Base-by-base conservation (phyloP, 2,113 vertebrate genomes). In the Hypocryptadius cinnamomeus region DNA sequence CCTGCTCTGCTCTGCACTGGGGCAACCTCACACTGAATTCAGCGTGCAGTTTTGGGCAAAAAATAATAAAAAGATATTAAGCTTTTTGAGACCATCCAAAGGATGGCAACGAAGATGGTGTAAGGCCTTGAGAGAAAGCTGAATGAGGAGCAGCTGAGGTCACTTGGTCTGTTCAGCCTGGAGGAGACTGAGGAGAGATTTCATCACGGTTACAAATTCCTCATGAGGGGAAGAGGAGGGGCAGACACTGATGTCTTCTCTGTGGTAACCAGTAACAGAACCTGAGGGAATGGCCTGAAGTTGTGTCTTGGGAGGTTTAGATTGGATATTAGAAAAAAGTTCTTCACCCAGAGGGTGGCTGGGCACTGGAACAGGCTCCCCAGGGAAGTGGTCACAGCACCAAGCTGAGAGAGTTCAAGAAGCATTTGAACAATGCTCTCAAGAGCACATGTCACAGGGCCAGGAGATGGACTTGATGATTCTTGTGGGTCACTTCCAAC, bases 221-320 rank as follows among this genome's bases (percentile, higher is more conserved):
- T 42, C 2, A 0, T 17, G 30, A 25, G 13, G 8, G 7, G 23
- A 40, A 73, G 24, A 65, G 8, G 13, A 73, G 24, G 6, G 13
- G 8, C 51, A 40, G 10, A 0, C 42, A 48, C 20, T 57, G 42
- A 50, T 42, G 8, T 42, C 24, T 23, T 15, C 48, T 39, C 23
- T 57, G 10, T 16, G 30, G 19, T n/a, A 7, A 45, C 2, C 24
- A 53, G 13, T 31, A 31, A 31, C 30, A 85, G 30, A 0, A 48
- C 4, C 10, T 0, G 0, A 35, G 20, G 30, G 20, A 48, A 13
- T 24, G 15, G 30, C 20, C 24, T 35, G 35, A 48, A 57, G 24
- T 1, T 42, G 24, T 35, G 15, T 42, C 30, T 1, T 1, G 31
- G 7, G 13, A 57, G 21, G 21, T 35, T 42, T 40, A 66, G 31